Percentiles rank a stretch among this genome's conserved stretches.
Conservation (phyloP, 2,888 invertebrate species). For the Lasioglossum morio region DNA sequence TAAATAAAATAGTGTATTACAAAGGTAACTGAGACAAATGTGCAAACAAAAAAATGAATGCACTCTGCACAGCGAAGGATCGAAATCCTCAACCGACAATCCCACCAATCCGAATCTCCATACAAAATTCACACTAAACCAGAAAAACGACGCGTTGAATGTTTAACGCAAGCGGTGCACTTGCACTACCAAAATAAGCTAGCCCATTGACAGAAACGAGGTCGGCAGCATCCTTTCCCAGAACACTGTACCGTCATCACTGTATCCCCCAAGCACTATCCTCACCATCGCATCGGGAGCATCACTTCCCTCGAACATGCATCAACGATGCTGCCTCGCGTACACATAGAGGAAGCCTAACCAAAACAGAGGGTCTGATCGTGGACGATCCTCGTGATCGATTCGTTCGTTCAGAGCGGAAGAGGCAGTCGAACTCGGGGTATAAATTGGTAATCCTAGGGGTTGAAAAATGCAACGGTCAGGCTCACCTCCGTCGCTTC, state of each 20-base stretch:
- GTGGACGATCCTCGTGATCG: background rate
- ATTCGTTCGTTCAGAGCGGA: background rate
- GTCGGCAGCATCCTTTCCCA: background rate
- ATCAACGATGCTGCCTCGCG: background rate
- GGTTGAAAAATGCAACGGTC: conserved; percentile 9
- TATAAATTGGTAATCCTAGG: background rate
- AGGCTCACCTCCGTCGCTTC: conserved; percentile 83
- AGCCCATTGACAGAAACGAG: background rate
- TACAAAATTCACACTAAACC: background rate
- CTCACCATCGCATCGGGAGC: background rate
- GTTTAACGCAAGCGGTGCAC: background rate
- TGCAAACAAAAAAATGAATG: background rate
- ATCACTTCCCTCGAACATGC: conserved; percentile 2
- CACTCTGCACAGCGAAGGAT: background rate
- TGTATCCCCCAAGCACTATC: background rate
- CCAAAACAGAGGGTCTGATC: conserved; percentile 9
- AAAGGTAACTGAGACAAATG: background rate
- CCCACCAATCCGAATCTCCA: background rate
- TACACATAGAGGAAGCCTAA: background rate
- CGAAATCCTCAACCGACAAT: background rate
- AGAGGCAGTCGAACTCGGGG: background rate
- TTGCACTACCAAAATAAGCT: background rate
- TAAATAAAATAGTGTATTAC: no score
- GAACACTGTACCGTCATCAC: background rate
- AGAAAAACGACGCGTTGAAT: background rate